These are phyloP conservation scores for Lytechinus pictus DNA, from an alignment of 35 echinoderm and acorn worm genomes.

Conservation along the genomic window DNA sequence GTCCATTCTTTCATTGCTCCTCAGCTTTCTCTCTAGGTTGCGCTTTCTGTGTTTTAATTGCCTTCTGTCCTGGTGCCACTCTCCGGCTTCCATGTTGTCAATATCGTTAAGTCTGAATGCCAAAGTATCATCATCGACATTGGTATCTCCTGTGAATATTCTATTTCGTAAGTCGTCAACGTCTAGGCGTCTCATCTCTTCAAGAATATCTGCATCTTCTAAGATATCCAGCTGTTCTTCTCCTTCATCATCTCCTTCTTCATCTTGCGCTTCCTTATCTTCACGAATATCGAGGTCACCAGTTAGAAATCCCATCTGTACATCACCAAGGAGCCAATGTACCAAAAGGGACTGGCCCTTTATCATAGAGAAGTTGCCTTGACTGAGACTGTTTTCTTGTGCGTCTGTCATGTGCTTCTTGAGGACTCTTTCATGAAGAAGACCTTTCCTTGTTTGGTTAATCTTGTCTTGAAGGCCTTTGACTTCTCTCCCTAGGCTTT, in stretches of 20 bases:
- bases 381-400: conserved; percentile 57
- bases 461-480: conserved; percentile 41
- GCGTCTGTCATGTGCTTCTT: conserved; percentile 32
- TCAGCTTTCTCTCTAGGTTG: conserved; percentile 54
- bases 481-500: conserved; percentile 25
- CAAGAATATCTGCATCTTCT: conserved; percentile 64
- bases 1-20: conserved; percentile 63
- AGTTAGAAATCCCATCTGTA: conserved; percentile 18
- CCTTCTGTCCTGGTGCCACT: conserved; percentile 31
- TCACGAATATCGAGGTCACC: conserved; percentile 16
- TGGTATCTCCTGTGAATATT: conserved; percentile 40
- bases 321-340: conserved; percentile 42
- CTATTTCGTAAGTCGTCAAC: conserved; percentile 43
- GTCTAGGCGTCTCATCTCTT: conserved; percentile 52
- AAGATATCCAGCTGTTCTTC: conserved; percentile 59
- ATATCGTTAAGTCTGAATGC: conserved; percentile 54
- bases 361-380: not conserved
- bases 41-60: conserved; percentile 28
- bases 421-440: conserved; percentile 59
- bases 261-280: not conserved
- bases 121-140: conserved; percentile 60
- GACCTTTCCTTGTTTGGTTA: conserved; percentile 41
- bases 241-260: conserved; percentile 35
- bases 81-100: not conserved
- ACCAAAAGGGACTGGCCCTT: conserved; percentile 33